Base-by-base conservation (phyloP, 2,888 invertebrate species). In the Zygothrica quintamaculata region DNA sequence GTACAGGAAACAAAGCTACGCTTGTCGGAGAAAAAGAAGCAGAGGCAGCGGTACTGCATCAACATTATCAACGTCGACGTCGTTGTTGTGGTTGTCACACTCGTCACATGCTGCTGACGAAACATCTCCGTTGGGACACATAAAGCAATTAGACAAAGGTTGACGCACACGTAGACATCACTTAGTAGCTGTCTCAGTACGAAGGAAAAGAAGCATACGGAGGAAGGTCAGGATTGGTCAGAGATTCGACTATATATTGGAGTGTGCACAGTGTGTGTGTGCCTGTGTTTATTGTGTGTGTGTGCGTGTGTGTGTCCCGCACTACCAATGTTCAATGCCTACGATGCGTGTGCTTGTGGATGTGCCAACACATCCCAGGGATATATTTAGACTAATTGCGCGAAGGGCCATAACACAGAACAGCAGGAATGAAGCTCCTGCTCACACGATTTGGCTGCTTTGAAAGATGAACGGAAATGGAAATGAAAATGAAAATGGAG, bases 121-220 rank as follows among this genome's bases (percentile, higher is more conserved):
- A 86, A 82, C 78, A 86, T 74, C 84, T 75, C 81, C 86, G 33
- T 43, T 77, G 81, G 81, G 81, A 86, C 71, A 51, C 71, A 82
- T 82, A 84, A 82, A 82, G 81, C 86, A 82, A 82, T 82, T 82
- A 86, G 81, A 22, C 58, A 80, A 81, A 80, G 86, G 82, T 84
- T 84, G 58, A 70, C 69, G 18, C 36, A 39, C 52, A 58, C 44
- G 34, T 29, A 44, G 31, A 39, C 65, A n/a, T n/a, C n/a, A 57
- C 68, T 46, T 5, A 5, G 18, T 22, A 22, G 18, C 18, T 3
- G 18, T 22, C 3, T 22, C 18, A 22, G 18, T 22, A 42, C 39
- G 53, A 60, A n/a, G n/a, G n/a, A n/a, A n/a, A n/a, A n/a, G n/a
- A n/a, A 31, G 18, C 31, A 26, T 16, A 4, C 7, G 26, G 11